A percentile compares a stretch with the other conserved stretches of the same genome.
These are phyloP conservation scores for Drosophila busckii DNA, from an alignment of 1,140 invertebrate genomes.

Conservation along the genomic window DNA sequence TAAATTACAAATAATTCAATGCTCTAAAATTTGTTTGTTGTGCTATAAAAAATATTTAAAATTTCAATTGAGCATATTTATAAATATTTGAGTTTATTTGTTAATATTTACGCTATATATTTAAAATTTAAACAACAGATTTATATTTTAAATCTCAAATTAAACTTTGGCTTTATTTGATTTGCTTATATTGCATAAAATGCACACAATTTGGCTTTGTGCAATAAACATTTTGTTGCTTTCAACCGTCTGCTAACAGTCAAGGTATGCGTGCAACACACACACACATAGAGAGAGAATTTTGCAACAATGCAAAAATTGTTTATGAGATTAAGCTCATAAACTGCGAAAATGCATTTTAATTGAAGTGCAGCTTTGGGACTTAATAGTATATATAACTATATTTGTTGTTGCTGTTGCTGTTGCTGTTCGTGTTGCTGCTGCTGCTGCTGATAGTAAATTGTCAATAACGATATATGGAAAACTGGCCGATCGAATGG, in stretches of 20 bases:
- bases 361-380: conserved; percentile 78
- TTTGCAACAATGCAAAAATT: conserved; percentile 69
- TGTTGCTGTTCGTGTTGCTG: conserved; percentile 10
- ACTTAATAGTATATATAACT: conserved; percentile 57
- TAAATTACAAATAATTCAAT: too few species aligned
- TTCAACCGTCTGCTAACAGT: conserved; percentile 50
- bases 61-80: too few species aligned
- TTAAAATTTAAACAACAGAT: too few species aligned
- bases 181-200: too few species aligned
- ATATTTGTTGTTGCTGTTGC: conserved; percentile 6
- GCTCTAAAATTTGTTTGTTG: too few species aligned
- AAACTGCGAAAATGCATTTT: conserved; percentile 77
- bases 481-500: conserved; percentile 11
- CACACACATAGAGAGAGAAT: conserved; percentile 24
- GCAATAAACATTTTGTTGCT: conserved; percentile 4
- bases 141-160: too few species aligned
- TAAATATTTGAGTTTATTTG: too few species aligned
- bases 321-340: conserved; percentile 77
- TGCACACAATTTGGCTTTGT: background rate
- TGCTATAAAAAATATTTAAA: too few species aligned
- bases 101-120: too few species aligned
- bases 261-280: conserved; percentile 21
- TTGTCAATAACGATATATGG: conserved; percentile 50
- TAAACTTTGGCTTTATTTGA: background rate
- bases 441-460: conserved; percentile 60